Evolutionary conservation across 2,113 vertebrate genomes (phyloP), one percentile per base, ranked within the genome.

Genomic region (Podarcis raffonei): DNA sequence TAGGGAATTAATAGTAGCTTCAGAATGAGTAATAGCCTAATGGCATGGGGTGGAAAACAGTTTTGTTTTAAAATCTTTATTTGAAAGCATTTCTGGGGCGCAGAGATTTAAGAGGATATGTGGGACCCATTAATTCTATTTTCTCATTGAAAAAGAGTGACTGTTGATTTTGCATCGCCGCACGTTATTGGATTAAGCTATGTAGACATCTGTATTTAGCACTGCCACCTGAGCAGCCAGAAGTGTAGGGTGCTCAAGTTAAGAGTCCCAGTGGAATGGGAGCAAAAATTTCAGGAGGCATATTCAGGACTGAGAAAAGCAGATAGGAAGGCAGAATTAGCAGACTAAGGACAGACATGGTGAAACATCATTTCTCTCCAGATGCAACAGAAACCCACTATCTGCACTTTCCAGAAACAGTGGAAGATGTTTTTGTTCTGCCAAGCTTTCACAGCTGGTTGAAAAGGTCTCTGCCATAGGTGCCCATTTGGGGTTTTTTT

Each of bases 11-110:
- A 89, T 53, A 71, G 81, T 79, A 90, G 84, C 16, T 22, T 81
- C 2, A 68, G 86, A 5, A 77, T 85, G 86, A 59, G 76, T 90
- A 89, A 87, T 91, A 88, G 86, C 57, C 13, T 76, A 89, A 81
- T 86, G 79, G 13, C n/a, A 83, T 85, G 42, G 84, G 5, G 62
- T 6, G 22, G 72, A 8, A 92, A 81, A 83, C 83, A 89, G 5
- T 82, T 23, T 62, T 65, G 35, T 83, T 89, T 87, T 89, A 71
- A 89, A 53, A 32, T 62, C 20, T 89, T 89, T 87, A 20, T 22
- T 78, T 39, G 87, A 82, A 84, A 37, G 86, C 37, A 66, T 68
- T 59, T 81, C 12, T 25, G 88, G 9, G 35, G 75, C 85, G 27
- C 42, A 62, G 35, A 87, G 39, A 87, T 86, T 87, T 66, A 71